phyloP scores from a whole-genome alignment of 23 tunicate species.

The Ascidia mentula region DNA sequence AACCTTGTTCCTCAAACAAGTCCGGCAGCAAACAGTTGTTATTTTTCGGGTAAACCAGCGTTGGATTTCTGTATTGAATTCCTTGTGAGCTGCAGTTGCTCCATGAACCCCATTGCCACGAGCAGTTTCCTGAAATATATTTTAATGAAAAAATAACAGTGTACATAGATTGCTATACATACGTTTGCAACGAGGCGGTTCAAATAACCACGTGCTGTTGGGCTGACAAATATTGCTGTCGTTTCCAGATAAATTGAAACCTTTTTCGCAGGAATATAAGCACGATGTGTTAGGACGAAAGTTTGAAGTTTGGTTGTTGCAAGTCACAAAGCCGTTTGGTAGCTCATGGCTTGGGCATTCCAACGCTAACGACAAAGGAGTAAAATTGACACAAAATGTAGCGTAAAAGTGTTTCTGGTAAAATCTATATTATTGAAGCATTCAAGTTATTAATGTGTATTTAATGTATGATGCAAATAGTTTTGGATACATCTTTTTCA shows the following conservation, averaged over 20 bases:
- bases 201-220: constrained; percentile 13
- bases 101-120: constrained; percentile 34
- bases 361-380: background rate
- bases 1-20: background rate
- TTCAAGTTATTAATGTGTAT: no score
- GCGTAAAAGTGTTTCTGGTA: background rate
- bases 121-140: constrained; percentile 19
- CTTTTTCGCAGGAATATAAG: background rate
- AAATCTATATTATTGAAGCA: no score
- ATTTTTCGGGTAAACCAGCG: background rate
- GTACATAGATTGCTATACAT: no score
- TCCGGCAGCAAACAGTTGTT: background rate
- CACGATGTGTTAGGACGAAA: background rate
- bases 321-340: constrained; percentile 10
- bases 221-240: constrained; percentile 7
- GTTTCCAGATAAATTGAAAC: background rate
- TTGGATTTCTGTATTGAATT: background rate
- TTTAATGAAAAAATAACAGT: no score
- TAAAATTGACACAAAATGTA: background rate
- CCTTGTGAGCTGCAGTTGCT: constrained; percentile 12
- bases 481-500: no score
- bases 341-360: background rate
- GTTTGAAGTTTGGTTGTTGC: background rate
- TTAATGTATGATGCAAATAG: no score
- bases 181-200: background rate